phyloP scores from a whole-genome alignment of 37 sponge, comb jelly and placozoan genomes.

The Spongia lamella region DNA sequence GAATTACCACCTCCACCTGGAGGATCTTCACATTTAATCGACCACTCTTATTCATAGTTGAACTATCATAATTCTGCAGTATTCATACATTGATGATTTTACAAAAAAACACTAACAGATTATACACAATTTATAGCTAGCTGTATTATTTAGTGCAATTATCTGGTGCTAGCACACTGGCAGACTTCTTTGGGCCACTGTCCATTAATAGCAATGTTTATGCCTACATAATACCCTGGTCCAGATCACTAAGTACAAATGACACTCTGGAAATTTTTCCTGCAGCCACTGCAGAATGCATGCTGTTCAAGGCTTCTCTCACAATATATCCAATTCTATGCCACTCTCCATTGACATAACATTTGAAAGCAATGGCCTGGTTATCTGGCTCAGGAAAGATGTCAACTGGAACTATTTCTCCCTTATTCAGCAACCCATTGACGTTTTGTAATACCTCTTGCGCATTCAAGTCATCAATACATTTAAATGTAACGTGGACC shows the following conservation, averaged over 20 bases:
- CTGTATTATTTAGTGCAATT: not conserved
- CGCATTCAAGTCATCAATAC: not conserved
- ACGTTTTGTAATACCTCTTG: constrained; percentile 7
- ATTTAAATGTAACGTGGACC: constrained; percentile 17
- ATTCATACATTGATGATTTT: too few species aligned
- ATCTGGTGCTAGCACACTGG: constrained; percentile 29
- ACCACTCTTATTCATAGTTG: too few species aligned
- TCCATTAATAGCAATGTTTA: constrained; percentile 16
- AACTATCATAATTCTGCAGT: too few species aligned
- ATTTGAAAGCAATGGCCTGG: constrained; percentile 36
- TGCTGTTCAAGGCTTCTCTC: constrained; percentile 12
- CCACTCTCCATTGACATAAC: constrained; percentile 29
- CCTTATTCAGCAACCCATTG: not conserved
- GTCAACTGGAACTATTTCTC: constrained; percentile 8
- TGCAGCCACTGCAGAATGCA: constrained; percentile 1
- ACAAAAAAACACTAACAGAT: too few species aligned
- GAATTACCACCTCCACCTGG: too few species aligned
- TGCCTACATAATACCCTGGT: constrained; percentile 41
- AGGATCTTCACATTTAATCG: too few species aligned
- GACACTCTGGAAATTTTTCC: not conserved
- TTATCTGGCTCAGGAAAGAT: constrained; percentile 26
- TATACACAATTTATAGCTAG: not conserved
- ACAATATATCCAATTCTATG: constrained; percentile 47
- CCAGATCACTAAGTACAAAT: constrained; percentile 41
- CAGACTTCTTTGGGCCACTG: constrained; percentile 18